Conservation (phyloP, 2,888 invertebrate species). For the Rhaphigaster nebulosa region DNA sequence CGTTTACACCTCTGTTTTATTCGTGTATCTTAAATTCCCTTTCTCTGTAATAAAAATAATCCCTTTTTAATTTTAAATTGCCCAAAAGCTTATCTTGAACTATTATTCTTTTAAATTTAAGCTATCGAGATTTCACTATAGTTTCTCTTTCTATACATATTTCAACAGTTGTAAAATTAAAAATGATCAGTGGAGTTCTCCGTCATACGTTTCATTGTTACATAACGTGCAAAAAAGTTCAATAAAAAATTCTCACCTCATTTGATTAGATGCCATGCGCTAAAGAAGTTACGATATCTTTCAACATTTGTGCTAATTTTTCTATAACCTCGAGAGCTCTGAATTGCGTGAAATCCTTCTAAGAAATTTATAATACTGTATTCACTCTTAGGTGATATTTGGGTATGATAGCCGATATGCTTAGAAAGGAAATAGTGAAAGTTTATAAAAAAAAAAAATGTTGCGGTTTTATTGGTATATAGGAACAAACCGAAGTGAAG, state of each 20-base stretch:
- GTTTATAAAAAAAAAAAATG: not conserved
- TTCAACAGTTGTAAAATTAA: too few relatives aligned
- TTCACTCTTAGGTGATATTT: not conserved
- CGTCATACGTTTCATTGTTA: too few relatives aligned
- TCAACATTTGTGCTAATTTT: not conserved
- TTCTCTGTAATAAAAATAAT: too few relatives aligned
- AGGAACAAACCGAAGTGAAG: not conserved
- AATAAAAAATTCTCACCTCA: not conserved
- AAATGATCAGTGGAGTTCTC: too few relatives aligned
- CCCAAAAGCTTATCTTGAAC: too few relatives aligned
- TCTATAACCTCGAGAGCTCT: not conserved
- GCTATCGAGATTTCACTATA: too few relatives aligned
- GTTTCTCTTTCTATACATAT: too few relatives aligned
- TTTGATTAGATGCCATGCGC: not conserved
- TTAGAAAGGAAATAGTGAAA: not conserved
- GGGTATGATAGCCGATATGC: not conserved
- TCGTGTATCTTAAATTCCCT: too few relatives aligned
- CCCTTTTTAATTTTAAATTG: too few relatives aligned
- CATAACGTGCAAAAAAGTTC: not conserved
- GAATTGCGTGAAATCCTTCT: not conserved
- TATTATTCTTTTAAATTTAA: too few relatives aligned
- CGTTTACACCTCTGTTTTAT: too few relatives aligned
- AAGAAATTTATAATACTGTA: not conserved
- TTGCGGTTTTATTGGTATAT: not conserved
- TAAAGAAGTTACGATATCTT: not conserved